Percentiles rank a stretch among this genome's conserved stretches.
These are phyloP conservation scores for Athalia cordata DNA, from an alignment of 2,888 invertebrate species.

Conservation along the genomic window DNA sequence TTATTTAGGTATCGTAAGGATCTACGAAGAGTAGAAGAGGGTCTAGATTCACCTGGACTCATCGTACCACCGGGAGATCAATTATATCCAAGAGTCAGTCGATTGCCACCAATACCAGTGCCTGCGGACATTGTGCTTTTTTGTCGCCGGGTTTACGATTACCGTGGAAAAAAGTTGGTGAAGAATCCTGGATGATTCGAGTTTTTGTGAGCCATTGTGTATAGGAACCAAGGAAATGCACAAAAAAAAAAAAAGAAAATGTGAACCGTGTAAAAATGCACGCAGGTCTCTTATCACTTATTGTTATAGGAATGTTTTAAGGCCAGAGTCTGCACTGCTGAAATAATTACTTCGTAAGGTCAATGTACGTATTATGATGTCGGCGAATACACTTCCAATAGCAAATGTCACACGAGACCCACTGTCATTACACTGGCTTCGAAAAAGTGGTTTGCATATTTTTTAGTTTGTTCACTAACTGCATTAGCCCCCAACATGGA, in stretches of 20 bases:
- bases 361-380: conserved; percentile 28
- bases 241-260: conserved; percentile 50
- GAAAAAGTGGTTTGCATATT: conserved; percentile 9
- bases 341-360: conserved; percentile 43
- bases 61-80: conserved; percentile 85
- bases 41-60: conserved; percentile 81
- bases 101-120: conserved; percentile 81
- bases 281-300: conserved; percentile 61
- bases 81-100: conserved; percentile 75
- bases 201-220: conserved; percentile 61
- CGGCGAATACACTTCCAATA: conserved; percentile 19
- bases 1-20: conserved; percentile 87
- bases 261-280: conserved; percentile 61
- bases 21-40: conserved; percentile 86
- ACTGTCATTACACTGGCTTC: conserved; percentile 22
- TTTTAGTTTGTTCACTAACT: conserved; percentile 4
- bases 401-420: conserved; percentile 18
- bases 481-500: neutral
- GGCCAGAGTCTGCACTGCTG: conserved; percentile 38
- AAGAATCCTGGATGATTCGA: conserved; percentile 73
- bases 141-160: conserved; percentile 96
- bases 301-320: conserved; percentile 36
- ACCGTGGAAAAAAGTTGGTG: conserved; percentile 83
- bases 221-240: conserved; percentile 65
- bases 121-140: conserved; percentile 92